A percentile compares a stretch with the other conserved stretches of the same genome.
These are phyloP conservation scores for Hymenochirus boettgeri DNA, from an alignment of 2,113 vertebrate species.

Conservation along the genomic window DNA sequence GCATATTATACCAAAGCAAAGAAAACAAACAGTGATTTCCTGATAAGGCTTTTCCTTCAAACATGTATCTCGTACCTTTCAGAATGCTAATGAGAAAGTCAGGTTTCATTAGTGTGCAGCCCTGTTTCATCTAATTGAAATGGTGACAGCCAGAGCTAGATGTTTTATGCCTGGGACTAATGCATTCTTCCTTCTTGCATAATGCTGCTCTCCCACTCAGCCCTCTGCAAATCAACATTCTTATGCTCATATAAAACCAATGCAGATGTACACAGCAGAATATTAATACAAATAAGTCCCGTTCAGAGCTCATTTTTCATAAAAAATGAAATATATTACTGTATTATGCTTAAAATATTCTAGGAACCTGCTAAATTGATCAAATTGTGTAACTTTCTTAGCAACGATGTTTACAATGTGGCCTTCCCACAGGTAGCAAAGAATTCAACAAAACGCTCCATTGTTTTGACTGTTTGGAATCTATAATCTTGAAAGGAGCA, in stretches of 20 bases:
- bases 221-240: slow-evolving; percentile 22
- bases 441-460: no score
- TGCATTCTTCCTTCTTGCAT: slow-evolving; percentile 24
- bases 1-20: slow-evolving; percentile 4
- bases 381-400: neutral
- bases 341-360: neutral
- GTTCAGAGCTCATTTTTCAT: neutral
- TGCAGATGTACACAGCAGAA: slow-evolving; percentile 7
- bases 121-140: slow-evolving; percentile 44
- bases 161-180: slow-evolving; percentile 41
- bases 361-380: neutral
- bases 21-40: slow-evolving; percentile 36
- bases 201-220: slow-evolving; percentile 16
- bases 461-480: no score
- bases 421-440: no score
- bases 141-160: slow-evolving; percentile 36
- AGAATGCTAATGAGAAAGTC: slow-evolving; percentile 43
- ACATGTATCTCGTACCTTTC: slow-evolving; percentile 40
- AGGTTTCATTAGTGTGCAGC: slow-evolving; percentile 42
- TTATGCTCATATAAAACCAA: slow-evolving; percentile 22
- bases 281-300: slow-evolving; percentile 12
- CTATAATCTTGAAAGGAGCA: no score
- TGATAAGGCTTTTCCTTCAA: slow-evolving; percentile 30
- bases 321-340: neutral
- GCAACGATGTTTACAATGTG: neutral